Base-by-base conservation (phyloP, 2,888 invertebrate genomes). In the Drosophila austrosaltans region DNA sequence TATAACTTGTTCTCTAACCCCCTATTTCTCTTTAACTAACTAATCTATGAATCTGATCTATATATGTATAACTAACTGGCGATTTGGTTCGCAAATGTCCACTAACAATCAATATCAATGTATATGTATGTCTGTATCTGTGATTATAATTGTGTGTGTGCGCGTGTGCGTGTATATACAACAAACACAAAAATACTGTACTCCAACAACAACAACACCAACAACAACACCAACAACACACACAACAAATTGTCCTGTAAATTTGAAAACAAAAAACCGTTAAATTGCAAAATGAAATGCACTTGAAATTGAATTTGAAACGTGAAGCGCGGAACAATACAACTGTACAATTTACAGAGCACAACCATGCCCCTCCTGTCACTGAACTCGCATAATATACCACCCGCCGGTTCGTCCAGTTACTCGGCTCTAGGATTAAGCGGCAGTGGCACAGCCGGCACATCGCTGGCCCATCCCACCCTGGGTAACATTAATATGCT, bases 281-380 rank as follows among this genome's bases (percentile, higher is more conserved):
- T 54, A 69, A 76, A 70, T 64, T 63, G 53, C 20, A 69, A 59
- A 48, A 56, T 58, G 48, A 69, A 72, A 22, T 57, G 54, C 72
- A 75, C 60, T 67, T 61, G 16, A 53, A 4, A 72, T 66, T 16
- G 16, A 16, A 66, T 57, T 64, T 63, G 69, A 82, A 85, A 63
- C 73, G 75, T 83, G 84, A 86, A 91, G 92, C 91, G 91, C 83
- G 91, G 91, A 90, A 91, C 92, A 90, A 91, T 91, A 90, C 92
- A 92, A 91, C 91, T 91, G 83, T 91, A 92, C 89, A 92, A 91
- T 91, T 94, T 94, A 89, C 94, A 94, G 93, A 94, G 94, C 93
- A 94, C 93, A 92, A 94, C 95, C 76, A 94, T 95, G 94, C 94
- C 94, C 77, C 92, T 92, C 82, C 90, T 93, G 87, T 94, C 94